Evolutionary conservation across 2,888 invertebrate species (phyloP), one percentile per base, ranked within the genome.

Genomic region (Ectemnius continuus): DNA sequence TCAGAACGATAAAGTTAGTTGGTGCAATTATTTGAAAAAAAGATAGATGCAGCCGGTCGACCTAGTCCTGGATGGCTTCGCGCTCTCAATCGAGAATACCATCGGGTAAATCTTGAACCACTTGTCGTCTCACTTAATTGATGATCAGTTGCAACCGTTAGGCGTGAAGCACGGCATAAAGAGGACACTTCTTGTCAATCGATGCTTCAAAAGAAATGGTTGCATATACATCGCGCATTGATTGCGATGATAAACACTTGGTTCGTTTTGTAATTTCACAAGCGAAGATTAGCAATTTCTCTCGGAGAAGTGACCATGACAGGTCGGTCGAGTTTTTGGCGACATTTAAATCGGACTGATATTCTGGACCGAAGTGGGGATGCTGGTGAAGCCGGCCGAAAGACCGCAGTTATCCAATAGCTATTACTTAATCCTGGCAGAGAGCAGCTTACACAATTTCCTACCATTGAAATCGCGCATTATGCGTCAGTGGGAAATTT

Each of bases 401-500:
- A 52, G 2, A 16, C 5, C 52, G 16, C 14, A 4, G 52, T 52
- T 52, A 52, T 52, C 52, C 52, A 52, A 52, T 14, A 52, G 52
- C 52, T 52, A 52, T 52, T 52, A 52, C 52, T 52, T 52, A 52
- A 52, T 52, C 6, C 8, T 13, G 16, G 3, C n/a, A 14, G 52
- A 16, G 4, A 52, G 52, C 16, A 5, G 16, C 4, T 52, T 52
- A 16, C 14, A 16, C 16, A 52, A 52, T 52, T 13, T 13, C 36
- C 5, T 14, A 52, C 14, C 13, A 52, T 52, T 52, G 52, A 14
- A 52, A 52, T 52, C 8, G 16, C n/a, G 52, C 14, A 52, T 52
- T 52, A 52, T 52, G 16, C 52, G 14, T 52, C 52, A 52, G 52
- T 52, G 52, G 52, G 52, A 16, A 52, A 52, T 14, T 52, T 52